Evolutionary conservation across 1,140 invertebrate species (phyloP).

Genomic region (Calliopsis andreniformis): DNA sequence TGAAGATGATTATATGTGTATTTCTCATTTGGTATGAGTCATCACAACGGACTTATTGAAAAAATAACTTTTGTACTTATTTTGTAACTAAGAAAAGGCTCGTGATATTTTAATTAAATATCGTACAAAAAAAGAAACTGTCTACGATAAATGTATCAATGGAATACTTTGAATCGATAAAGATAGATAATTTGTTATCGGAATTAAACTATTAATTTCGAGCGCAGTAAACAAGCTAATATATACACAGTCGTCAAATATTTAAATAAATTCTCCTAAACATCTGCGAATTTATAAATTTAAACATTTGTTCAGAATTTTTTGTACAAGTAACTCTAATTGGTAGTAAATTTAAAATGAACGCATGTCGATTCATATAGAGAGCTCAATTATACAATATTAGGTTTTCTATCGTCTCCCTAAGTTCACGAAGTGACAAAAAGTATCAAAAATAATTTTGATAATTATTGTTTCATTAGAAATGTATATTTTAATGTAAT

Average conservation of each 20-base stretch:
- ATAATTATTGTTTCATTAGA: background rate
- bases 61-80: conserved; percentile 75
- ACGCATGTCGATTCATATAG: conserved; percentile 1
- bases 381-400: conserved; percentile 2
- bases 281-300: conserved; percentile 30
- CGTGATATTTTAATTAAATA: conserved; percentile 48
- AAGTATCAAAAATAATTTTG: conserved; percentile 57
- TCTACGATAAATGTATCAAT: conserved; percentile 59
- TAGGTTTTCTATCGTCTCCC: background rate
- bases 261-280: conserved; percentile 47
- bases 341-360: conserved; percentile 6
- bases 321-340: conserved; percentile 20
- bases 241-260: conserved; percentile 60
- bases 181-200: conserved; percentile 49
- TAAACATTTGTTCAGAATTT: conserved; percentile 22
- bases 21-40: conserved; percentile 72
- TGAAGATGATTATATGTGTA: conserved; percentile 66
- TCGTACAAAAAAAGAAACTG: conserved; percentile 38
- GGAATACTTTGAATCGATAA: conserved; percentile 67
- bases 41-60: conserved; percentile 71
- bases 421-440: conserved; percentile 20
- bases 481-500: conserved; percentile 1
- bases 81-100: conserved; percentile 58
- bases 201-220: conserved; percentile 62
- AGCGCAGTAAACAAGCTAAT: conserved; percentile 71